Percentiles rank a stretch among this genome's conserved stretches.
Evolutionary conservation across 2,797 vertebrate genomes (phyloP).

Genomic region (Limosa lapponica): DNA sequence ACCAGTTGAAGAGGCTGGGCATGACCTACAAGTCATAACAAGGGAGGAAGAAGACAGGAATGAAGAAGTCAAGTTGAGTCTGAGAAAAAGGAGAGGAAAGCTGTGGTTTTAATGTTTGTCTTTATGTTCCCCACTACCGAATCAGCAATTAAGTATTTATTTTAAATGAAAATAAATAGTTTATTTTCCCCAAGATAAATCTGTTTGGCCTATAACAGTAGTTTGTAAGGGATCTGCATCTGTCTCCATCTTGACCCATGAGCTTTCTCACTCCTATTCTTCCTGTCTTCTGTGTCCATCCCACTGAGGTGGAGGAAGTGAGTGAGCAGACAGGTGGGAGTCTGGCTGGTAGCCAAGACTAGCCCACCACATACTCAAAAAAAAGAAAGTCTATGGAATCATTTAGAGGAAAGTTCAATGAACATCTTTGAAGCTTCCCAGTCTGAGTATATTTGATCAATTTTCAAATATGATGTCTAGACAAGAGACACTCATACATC

Average conservation of each 20-base stretch:
- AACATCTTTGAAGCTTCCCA: not conserved
- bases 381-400: not conserved
- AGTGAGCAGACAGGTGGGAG: not conserved
- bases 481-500: not conserved
- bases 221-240: not conserved
- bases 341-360: not conserved
- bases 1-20: not conserved
- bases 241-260: not conserved
- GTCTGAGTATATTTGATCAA: not conserved
- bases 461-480: not conserved
- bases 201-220: not conserved
- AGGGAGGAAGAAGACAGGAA: not conserved
- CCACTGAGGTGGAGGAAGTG: not conserved
- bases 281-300: not conserved
- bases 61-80: not conserved
- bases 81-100: not conserved
- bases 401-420: not conserved
- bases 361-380: not conserved
- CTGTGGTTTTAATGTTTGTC: not conserved
- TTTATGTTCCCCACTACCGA: not conserved
- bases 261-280: not conserved
- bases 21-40: accelerated
- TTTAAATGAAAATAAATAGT: not conserved
- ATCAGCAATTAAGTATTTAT: not conserved
- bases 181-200: not conserved